Evolutionary conservation across 2,797 vertebrate genomes (phyloP), one percentile per base, ranked within the genome.

Genomic region (Lithobates pipiens): DNA sequence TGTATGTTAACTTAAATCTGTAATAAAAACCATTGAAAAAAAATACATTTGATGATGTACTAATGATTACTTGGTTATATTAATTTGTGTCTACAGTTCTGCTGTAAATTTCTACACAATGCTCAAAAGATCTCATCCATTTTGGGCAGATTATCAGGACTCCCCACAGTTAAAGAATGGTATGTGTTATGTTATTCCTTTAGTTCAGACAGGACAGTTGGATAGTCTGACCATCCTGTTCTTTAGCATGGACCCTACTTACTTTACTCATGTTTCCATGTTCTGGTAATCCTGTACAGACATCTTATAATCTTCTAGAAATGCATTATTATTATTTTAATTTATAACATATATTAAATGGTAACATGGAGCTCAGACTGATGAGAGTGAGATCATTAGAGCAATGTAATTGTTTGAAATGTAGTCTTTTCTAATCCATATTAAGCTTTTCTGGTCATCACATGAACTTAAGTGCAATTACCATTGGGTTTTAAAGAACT

Each of bases 331-430:
- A 70, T 34, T 57, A n/a, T 70, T 46, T 18, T 57, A 61, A 61
- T 61, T 61, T 23, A 29, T 25, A 29, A 29, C 65, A 67, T 67
- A 63, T 63, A 63, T 36, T 21, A 63, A 32, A 61, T 72, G 32
- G 42, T n/a, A 29, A 81, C 29, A 81, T 67, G 50, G 13, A 73
- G 15, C 23, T 57, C 7, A 73, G n/a, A 63, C 70, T 82, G n/a
- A 73, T 73, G 50, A 82, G 32, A 63, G 54, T 82, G 80, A 82
- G 70, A 65, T 82, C 80, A 82, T 74, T 76, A 73, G 73, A 63
- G 3, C 23, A 42, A 10, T 27, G 21, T 72, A 71, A 80, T 71
- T 80, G 32, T 32, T 27, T 34, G 44, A 80, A 39, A 71, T 71
- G 11, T 5, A 36, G 46, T 39, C n/a, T 81, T 21, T 73, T 81